Evolutionary conservation across 1,140 invertebrate genomes (phyloP).

Genomic region (Dendroctonus valens): DNA sequence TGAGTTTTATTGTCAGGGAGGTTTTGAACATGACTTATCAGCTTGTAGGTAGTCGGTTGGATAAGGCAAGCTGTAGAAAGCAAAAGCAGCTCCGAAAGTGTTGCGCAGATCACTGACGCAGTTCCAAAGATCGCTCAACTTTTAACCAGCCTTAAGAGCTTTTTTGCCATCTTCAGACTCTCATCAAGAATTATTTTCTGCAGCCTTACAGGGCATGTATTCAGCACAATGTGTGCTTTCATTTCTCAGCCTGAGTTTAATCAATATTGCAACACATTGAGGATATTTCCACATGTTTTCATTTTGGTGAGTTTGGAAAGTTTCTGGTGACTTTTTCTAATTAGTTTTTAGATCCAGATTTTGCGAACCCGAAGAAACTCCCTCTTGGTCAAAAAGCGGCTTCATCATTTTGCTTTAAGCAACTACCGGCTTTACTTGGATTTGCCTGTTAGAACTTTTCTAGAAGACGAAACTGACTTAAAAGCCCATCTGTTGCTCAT

Average conservation of each 20-base stretch:
- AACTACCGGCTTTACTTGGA: constrained; percentile 4
- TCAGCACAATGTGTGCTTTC: background rate
- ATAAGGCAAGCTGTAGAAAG: constrained; percentile 4
- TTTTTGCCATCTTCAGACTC: background rate
- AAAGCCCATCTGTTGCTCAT: background rate
- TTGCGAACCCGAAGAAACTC: background rate
- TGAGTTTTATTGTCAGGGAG: background rate
- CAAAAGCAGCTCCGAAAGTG: background rate
- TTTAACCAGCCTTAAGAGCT: background rate
- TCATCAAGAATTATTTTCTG: background rate
- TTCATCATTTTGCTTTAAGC: background rate
- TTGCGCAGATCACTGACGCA: background rate
- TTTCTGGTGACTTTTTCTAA: background rate
- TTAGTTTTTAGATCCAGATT: background rate
- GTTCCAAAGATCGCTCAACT: background rate
- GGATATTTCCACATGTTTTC: background rate
- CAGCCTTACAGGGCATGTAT: no score
- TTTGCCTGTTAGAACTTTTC: background rate
- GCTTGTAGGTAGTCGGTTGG: background rate
- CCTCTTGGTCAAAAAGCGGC: background rate
- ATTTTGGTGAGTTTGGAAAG: background rate
- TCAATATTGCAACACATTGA: background rate
- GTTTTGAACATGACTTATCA: background rate
- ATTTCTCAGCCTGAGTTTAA: background rate
- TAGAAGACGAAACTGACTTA: background rate